A percentile compares a stretch with the other conserved stretches of the same genome.
Conservation (phyloP, 2,888 invertebrate genomes). For the Zygogramma bicolorata region DNA sequence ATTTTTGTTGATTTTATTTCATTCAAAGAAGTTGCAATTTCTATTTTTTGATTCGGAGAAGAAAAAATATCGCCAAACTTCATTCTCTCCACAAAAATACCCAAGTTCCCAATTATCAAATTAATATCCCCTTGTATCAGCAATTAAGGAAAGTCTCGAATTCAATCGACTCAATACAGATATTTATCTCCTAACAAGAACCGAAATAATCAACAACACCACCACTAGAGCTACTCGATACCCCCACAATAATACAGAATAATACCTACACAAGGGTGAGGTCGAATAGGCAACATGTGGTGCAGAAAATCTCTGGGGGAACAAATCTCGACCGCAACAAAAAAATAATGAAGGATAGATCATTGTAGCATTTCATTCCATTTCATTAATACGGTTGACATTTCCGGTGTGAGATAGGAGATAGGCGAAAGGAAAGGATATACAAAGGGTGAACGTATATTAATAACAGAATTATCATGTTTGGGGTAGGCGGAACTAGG, state of each 20-base stretch:
- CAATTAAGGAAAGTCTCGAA: no score
- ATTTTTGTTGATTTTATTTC: no score
- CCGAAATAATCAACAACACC: background rate
- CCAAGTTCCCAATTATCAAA: no score
- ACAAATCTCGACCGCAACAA: conserved; percentile 17
- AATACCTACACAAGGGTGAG: conserved; percentile 34
- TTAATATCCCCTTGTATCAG: no score
- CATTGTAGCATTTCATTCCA: conserved; percentile 35
- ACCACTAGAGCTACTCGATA: conserved; percentile 1
- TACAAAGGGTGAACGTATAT: background rate
- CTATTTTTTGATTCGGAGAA: no score
- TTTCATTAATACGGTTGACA: conserved; percentile 35
- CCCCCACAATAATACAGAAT: conserved; percentile 4
- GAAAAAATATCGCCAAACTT: no score
- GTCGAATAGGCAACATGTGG: conserved; percentile 41
- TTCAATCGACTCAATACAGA: background rate
- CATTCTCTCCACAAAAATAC: no score
- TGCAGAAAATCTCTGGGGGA: conserved; percentile 37
- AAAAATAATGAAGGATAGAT: conserved; percentile 16
- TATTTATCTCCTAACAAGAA: conserved; percentile 6
- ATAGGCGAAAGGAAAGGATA: background rate
- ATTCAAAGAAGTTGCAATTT: no score
- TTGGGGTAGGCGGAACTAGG: background rate
- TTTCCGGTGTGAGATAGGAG: conserved; percentile 27
- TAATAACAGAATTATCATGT: background rate